A percentile compares a stretch with the other conserved stretches of the same genome.
Evolutionary conservation across 2,888 invertebrate genomes (phyloP).

Genomic region (Nomada flava): DNA sequence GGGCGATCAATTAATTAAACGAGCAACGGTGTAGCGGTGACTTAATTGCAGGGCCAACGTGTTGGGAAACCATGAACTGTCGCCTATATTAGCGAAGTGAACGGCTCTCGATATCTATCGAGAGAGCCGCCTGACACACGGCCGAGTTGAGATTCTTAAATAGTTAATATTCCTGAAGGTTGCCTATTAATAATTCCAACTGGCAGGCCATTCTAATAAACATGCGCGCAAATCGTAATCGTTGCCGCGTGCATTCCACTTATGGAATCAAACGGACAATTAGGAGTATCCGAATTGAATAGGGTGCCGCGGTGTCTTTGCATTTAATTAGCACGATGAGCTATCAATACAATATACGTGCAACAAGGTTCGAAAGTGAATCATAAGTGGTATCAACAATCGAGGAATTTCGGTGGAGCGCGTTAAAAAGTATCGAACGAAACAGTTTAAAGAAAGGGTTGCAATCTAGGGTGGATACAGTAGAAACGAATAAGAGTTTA

Average conservation of each 20-base stretch:
- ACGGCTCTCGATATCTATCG: slow-evolving; percentile 61
- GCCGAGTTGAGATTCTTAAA: slow-evolving; percentile 75
- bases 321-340: no score
- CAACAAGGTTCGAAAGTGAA: no score
- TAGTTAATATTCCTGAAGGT: slow-evolving; percentile 82
- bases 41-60: slow-evolving; percentile 67
- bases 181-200: slow-evolving; percentile 81
- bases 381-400: no score
- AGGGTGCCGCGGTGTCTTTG: no score
- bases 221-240: slow-evolving; percentile 57
- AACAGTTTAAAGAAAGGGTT: no score
- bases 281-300: slow-evolving; percentile 27
- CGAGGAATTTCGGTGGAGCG: no score
- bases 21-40: slow-evolving; percentile 37
- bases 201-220: slow-evolving; percentile 77
- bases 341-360: no score
- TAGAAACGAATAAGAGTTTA: neutral
- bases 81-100: slow-evolving; percentile 69
- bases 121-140: slow-evolving; percentile 53
- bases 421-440: no score
- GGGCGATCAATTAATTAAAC: slow-evolving; percentile 54
- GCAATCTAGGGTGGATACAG: no score
- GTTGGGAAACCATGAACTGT: slow-evolving; percentile 61
- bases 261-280: slow-evolving; percentile 41
- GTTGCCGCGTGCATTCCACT: slow-evolving; percentile 50